Percentiles rank a stretch among this genome's conserved stretches.
These are phyloP conservation scores for Erebia aethiops DNA, from an alignment of 2,888 invertebrate genomes.

Conservation along the genomic window DNA sequence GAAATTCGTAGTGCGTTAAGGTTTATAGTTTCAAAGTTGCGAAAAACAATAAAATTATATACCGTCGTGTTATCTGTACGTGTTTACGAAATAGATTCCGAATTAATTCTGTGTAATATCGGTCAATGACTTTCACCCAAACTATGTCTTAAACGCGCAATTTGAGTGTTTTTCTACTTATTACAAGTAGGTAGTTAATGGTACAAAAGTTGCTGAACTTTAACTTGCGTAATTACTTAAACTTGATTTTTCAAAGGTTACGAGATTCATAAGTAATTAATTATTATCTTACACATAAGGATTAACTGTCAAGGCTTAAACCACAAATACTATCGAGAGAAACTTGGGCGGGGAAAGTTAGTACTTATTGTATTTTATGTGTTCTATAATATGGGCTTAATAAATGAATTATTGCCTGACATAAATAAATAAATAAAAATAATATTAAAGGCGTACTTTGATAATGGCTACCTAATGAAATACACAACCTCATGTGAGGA, in stretches of 20 bases:
- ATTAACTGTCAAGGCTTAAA: too few relatives aligned
- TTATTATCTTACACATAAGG: too few relatives aligned
- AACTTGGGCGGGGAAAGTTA: too few relatives aligned
- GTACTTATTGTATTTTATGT: too few relatives aligned
- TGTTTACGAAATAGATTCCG: conserved; percentile 25
- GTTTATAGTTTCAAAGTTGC: conserved; percentile 1
- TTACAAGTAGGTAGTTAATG: conserved; percentile 34
- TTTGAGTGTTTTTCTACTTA: conserved; percentile 19
- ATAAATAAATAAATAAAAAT: too few relatives aligned
- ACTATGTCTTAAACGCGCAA: conserved; percentile 35
- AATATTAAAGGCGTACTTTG: too few relatives aligned
- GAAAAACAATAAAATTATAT: conserved; percentile 28
- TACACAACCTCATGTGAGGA: too few relatives aligned
- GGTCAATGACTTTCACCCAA: conserved; percentile 42
- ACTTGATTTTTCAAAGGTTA: not conserved
- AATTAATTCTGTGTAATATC: conserved; percentile 36
- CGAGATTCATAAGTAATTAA: too few relatives aligned
- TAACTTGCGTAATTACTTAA: not conserved
- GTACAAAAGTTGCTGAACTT: conserved; percentile 35
- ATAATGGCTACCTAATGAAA: too few relatives aligned
- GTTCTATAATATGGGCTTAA: too few relatives aligned
- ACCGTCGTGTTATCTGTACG: not conserved
- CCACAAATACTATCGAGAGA: too few relatives aligned
- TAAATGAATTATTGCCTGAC: too few relatives aligned
- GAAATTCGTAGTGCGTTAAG: not conserved